These are phyloP conservation scores for Syncerus caffer DNA, from an alignment of 2,797 vertebrate genomes.

Conservation along the genomic window DNA sequence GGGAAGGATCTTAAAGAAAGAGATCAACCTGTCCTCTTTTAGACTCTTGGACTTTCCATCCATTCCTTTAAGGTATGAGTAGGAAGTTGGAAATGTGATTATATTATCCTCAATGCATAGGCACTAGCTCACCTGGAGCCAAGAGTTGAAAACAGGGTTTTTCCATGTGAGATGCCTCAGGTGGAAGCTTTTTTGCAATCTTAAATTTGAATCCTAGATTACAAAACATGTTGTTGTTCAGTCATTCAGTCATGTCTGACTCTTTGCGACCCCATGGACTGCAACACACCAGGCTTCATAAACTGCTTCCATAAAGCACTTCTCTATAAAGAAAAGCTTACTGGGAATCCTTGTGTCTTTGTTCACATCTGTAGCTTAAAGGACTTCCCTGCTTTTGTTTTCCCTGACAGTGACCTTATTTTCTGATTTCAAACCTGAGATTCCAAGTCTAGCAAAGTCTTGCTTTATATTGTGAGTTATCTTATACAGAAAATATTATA, in stretches of 20 bases:
- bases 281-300: not conserved
- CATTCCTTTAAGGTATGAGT: not conserved
- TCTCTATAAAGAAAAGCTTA: not conserved
- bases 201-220: not conserved
- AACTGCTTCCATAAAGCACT: not conserved
- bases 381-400: not conserved
- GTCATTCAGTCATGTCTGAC: not conserved
- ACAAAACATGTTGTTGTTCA: not conserved
- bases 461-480: not conserved
- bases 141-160: not conserved
- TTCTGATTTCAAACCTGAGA: not conserved
- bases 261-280: not conserved
- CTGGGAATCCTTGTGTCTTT: not conserved
- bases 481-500: not conserved
- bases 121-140: not conserved
- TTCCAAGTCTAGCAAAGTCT: not conserved
- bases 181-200: not conserved
- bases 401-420: not conserved
- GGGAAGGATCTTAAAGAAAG: not conserved
- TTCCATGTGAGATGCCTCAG: not conserved
- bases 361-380: not conserved
- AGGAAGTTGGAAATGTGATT: not conserved
- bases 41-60: not conserved
- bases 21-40: not conserved
- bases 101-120: not conserved